These are phyloP conservation scores for Pachypanchax playfairii DNA, from an alignment of 2,113 vertebrate species.

Conservation along the genomic window DNA sequence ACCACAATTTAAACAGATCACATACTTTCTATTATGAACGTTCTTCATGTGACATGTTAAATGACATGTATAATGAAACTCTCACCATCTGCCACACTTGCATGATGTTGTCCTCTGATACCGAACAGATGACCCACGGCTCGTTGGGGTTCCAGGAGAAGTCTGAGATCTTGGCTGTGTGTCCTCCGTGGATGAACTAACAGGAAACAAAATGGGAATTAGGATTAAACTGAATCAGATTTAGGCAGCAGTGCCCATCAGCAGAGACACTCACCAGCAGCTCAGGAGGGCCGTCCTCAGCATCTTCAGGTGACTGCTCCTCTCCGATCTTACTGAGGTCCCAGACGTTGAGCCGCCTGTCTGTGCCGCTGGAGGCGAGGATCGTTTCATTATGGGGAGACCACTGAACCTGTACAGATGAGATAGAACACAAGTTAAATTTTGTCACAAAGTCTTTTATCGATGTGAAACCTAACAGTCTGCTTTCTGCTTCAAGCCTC, in stretches of 20 bases:
- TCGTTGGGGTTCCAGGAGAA: constrained; percentile 99
- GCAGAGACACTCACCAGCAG: constrained; percentile 85
- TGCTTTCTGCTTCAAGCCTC: no score
- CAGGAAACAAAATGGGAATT: constrained; percentile 3
- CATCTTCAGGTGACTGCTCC: constrained; percentile 96
- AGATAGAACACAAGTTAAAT: background rate
- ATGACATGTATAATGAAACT: background rate
- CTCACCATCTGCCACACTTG: constrained; percentile 98
- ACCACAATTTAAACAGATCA: constrained; percentile 17
- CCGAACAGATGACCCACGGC: constrained; percentile 99
- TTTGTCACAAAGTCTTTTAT: background rate
- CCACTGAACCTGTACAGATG: constrained; percentile 90
- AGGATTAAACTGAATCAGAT: background rate
- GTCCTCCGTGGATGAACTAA: constrained; percentile 97
- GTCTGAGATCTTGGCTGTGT: constrained; percentile 98
- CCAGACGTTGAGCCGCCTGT: constrained; percentile 97
- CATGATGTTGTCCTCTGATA: constrained; percentile 99
- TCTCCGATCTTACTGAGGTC: constrained; percentile 99
- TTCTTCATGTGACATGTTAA: background rate
- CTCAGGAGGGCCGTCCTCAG: constrained; percentile 97
- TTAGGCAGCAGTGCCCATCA: background rate
- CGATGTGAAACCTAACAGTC: no score
- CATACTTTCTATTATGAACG: background rate
- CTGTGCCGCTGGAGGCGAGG: constrained; percentile 96
- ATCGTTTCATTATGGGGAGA: constrained; percentile 99